Evolutionary conservation across 2,113 vertebrate genomes (phyloP), one percentile per base, ranked within the genome.

Genomic region (Tichodroma muraria): DNA sequence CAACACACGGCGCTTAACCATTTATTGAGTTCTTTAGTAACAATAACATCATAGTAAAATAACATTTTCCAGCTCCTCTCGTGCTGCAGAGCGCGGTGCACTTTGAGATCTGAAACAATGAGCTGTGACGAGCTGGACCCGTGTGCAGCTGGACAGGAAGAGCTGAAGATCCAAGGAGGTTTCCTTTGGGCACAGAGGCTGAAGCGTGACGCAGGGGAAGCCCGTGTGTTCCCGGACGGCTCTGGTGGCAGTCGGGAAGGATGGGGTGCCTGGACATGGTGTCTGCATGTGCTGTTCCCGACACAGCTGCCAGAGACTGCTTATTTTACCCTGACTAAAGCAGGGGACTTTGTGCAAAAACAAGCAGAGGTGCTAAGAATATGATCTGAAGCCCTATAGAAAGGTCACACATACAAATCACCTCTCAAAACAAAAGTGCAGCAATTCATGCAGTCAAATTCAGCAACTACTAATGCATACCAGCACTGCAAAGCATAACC

Each of bases 61-160:
- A 47, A 31, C n/a, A 14, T 61, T 64, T 79, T 33, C 73, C 65
- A 70, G 53, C 49, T 45, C n/a, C 6, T 57, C 31, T 85, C 1
- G 0, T 20, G 54, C 81, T 80, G 63, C 87, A 89, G 59, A 77
- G 20, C 0, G 0, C 5, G 14, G 31, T 0, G 0, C 57, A 2
- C n/a, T 82, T 59, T 50, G 70, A 52, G 38, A 33, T 22, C 35
- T 85, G 75, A 80, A 95, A 93, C 87, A 93, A 73, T 23, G 52
- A 92, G 66, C 53, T 54, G 54, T 59, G 81, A 64, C 5, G 3
- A 19, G 61, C 78, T 57, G 83, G 53, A 40, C 6, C n/a, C 5
- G 1, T 2, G 27, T 1, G 10, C 82, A 69, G 76, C 80, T 44
- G 84, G 63, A 49, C 89, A 95, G 91, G 91, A 96, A 83, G 61